Base-by-base conservation (phyloP, 1,140 invertebrate genomes). In the Ceratina australensis region DNA sequence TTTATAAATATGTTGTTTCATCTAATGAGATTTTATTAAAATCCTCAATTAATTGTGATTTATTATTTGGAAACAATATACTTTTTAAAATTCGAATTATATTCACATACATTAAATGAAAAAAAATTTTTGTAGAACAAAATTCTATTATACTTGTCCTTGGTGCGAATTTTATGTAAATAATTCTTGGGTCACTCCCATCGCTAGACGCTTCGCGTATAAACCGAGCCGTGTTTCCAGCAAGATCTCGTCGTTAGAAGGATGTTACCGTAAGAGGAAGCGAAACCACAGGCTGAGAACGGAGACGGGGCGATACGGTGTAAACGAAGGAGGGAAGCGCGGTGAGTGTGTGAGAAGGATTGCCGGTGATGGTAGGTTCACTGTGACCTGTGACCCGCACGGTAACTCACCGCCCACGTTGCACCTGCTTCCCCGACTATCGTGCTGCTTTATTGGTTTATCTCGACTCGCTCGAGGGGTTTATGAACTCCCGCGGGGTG, bases 321-420 rank as follows among this genome's bases (percentile, higher is more conserved):
- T 13, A 7, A 26, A 71, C 20, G 22, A 68, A 73, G 64, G 85
- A 75, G 79, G 84, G 73, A 80, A 84, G 63, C 64, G 77, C 76
- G 75, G 81, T 63, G 72, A 78, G 85, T 78, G 78, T 84, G 67
- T 72, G 86, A 86, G 83, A 88, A 87, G 87, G 84, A 89, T 87
- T 87, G 81, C 83, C 73, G 82, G 67, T 82, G 87, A 90, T 84
- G 79, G 76, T 78, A 81, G 85, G 79, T 83, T 79, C 82, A 74
- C 75, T 75, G 80, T 89, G 89, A 90, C 88, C 90, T 81, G 33
- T 90, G 90, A 91, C 89, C 88, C 80, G 49, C 72, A 85, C 89
- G 85, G 88, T 90, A 90, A 90, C 84, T 91, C 89, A 90, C 87
- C 90, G 90, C 90, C 90, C 87, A 90, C 90, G 90, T 90, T 89